Base-by-base conservation (phyloP, 2,888 invertebrate genomes). In the Conistra vaccinii region DNA sequence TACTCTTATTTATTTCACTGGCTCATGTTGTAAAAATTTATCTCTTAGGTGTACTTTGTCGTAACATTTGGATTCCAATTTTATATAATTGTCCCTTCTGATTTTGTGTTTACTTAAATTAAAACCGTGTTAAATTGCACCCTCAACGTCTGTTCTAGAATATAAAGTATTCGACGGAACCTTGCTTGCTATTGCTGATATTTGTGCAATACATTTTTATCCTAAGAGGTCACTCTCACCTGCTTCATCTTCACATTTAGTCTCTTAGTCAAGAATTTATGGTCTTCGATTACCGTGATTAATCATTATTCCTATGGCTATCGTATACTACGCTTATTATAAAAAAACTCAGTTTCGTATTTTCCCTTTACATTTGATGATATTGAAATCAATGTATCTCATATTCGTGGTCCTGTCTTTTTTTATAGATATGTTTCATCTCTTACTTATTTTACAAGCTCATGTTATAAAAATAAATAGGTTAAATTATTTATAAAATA, bases 151-250 rank as follows among this genome's bases (percentile, higher is more conserved):
- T n/a, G n/a, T n/a, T n/a, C n/a, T n/a, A n/a, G n/a, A n/a, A n/a
- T n/a, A n/a, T n/a, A n/a, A n/a, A n/a, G n/a, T n/a, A n/a, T n/a
- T n/a, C n/a, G n/a, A n/a, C n/a, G n/a, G n/a, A 26, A 68, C 65
- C 80, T 83, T 78, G 68, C 51, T 73, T 68, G 68, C 2, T 79
- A 83, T 83, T 81, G 61, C 71, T 75, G 48, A 80, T 69, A 83
- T 68, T 83, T 74, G 69, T 61, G 57, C 39, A 58, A 39, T 39
- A 39, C 39, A 39, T 39, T 39, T 39, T 1, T 39, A 39, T 39
- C 39, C 39, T 39, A 39, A 39, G 32, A 58, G 2, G 23, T 48
- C 5, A 26, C 9, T 65, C 51, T 42, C 39, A 62, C 20, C 26
- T 39, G 63, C 53, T 32, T 20, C 42, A 39, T 23, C 3, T 26